phyloP scores from a whole-genome alignment of 2,888 invertebrate genomes.

The Brenthis ino region DNA sequence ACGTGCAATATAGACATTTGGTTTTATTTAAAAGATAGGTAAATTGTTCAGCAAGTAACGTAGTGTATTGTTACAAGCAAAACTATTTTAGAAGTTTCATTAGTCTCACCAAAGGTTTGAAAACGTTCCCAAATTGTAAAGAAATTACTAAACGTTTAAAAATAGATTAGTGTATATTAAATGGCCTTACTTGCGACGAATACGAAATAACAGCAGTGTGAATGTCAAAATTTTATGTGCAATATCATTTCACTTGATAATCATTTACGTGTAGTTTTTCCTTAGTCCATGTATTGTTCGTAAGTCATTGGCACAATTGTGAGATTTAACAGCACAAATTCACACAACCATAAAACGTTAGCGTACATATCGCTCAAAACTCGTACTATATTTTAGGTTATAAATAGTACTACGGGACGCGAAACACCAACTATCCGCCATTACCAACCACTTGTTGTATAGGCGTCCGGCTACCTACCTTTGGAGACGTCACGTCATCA shows the following conservation, averaged over 20 bases:
- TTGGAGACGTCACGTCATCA: conserved; percentile 78
- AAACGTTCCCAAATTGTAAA: conserved; percentile 78
- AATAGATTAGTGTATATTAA: conserved; percentile 83
- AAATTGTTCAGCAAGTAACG: conserved; percentile 66
- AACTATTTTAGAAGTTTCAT: conserved; percentile 71
- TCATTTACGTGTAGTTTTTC: conserved; percentile 65
- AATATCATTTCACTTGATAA: conserved; percentile 82
- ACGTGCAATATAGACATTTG: conserved; percentile 73
- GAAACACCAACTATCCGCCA: conserved; percentile 82
- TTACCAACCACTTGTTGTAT: conserved; percentile 77
- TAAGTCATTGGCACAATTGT: conserved; percentile 78
- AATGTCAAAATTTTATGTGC: conserved; percentile 82
- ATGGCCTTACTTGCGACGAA: conserved; percentile 83
- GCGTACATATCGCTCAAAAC: conserved; percentile 83
- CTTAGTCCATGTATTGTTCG: conserved; percentile 73
- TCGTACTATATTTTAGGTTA: conserved; percentile 83
- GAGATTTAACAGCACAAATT: conserved; percentile 77
- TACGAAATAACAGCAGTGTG: conserved; percentile 81
- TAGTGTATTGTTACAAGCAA: conserved; percentile 71
- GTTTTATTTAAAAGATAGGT: conserved; percentile 50
- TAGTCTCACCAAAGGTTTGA: conserved; percentile 77
- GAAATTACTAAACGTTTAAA: conserved; percentile 82
- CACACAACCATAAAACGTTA: conserved; percentile 79
- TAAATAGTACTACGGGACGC: conserved; percentile 82
- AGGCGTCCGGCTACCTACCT: conserved; percentile 59